These are phyloP conservation scores for Chaetodon auriga DNA, from an alignment of 2,113 vertebrate species.

Conservation along the genomic window DNA sequence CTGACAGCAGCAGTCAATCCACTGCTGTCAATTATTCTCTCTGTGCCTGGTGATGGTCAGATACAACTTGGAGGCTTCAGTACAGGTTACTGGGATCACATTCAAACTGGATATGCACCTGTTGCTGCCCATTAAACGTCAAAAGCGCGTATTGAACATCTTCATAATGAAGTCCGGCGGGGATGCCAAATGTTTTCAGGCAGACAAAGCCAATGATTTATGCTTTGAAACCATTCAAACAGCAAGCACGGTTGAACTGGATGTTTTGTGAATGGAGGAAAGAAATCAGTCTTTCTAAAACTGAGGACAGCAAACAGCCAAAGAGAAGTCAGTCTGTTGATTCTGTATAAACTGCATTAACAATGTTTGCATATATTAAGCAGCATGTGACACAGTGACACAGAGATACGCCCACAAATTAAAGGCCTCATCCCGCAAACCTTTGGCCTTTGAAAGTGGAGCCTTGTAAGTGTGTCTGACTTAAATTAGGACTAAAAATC, in stretches of 20 bases:
- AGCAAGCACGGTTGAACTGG: background rate
- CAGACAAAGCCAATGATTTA: background rate
- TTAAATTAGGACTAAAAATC: background rate
- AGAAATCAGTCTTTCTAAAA: background rate
- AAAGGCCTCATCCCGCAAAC: background rate
- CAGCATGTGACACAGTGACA: background rate
- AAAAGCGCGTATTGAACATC: no score
- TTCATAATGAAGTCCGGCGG: background rate
- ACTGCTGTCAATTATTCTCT: conserved; percentile 43
- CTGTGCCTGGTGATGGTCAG: conserved; percentile 14
- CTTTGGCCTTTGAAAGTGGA: background rate
- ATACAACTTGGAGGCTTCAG: background rate
- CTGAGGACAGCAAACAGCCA: background rate
- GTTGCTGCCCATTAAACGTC: conserved; percentile 26
- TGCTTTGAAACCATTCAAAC: background rate
- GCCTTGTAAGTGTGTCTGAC: background rate
- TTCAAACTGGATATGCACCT: conserved; percentile 33
- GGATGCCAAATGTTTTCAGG: background rate
- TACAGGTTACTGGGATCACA: background rate
- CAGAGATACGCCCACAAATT: background rate
- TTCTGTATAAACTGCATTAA: background rate
- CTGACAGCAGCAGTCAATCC: conserved; percentile 52
- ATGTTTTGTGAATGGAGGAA: background rate
- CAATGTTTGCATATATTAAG: background rate
- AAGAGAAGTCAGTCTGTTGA: background rate